These are phyloP conservation scores for Semibalanus balanoides DNA, from an alignment of 1,140 invertebrate species.

Conservation along the genomic window DNA sequence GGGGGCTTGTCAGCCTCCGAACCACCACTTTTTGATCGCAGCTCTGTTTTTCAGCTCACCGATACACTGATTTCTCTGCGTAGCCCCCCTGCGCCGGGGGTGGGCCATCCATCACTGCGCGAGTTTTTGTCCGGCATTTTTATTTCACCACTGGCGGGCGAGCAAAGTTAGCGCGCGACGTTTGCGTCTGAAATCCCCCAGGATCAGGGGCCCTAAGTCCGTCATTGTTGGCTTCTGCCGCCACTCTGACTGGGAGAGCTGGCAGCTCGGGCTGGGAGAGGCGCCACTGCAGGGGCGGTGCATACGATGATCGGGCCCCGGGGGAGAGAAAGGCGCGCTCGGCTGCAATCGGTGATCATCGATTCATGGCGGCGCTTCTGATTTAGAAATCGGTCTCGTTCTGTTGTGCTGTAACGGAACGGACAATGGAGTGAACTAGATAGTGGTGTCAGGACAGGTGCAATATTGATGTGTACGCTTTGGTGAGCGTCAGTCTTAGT, in stretches of 20 bases:
- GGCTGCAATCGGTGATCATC: too few species aligned
- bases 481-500: too few species aligned
- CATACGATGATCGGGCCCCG: too few species aligned
- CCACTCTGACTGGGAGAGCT: background rate
- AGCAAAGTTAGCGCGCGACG: background rate
- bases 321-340: background rate
- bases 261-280: too few species aligned
- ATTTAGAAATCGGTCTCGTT: too few species aligned
- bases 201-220: background rate
- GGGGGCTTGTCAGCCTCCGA: background rate
- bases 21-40: background rate
- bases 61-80: background rate
- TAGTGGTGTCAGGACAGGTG: too few species aligned
- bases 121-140: background rate
- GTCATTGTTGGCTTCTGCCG: background rate
- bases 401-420: too few species aligned
- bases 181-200: background rate
- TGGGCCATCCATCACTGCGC: background rate
- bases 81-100: background rate
- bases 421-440: too few species aligned
- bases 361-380: too few species aligned
- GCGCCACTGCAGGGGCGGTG: background rate
- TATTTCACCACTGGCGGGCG: background rate
- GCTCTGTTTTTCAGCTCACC: background rate
- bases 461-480: too few species aligned